phyloP scores from a whole-genome alignment of 2,113 vertebrate genomes.

The Sylvia atricapilla region DNA sequence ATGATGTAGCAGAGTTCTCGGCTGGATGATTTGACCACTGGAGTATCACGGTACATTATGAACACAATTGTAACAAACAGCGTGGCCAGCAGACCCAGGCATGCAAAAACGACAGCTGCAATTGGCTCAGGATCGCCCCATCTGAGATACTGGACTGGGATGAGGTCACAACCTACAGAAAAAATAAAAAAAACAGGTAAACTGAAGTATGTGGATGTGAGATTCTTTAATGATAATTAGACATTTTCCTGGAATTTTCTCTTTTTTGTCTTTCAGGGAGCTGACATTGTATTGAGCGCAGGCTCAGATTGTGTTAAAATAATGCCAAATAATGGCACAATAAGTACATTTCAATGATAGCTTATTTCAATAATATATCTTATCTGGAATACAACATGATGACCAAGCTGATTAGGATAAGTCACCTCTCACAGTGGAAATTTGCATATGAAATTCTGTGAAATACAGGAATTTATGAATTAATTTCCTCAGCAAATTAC shows the following conservation, averaged over 20 bases:
- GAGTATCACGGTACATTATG: conserved; percentile 93
- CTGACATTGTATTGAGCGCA: not conserved
- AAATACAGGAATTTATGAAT: not conserved
- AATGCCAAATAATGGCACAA: not conserved
- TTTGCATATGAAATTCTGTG: not conserved
- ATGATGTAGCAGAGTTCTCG: conserved; percentile 98
- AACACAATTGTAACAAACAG: conserved; percentile 93
- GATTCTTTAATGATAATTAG: not conserved
- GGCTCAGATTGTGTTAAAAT: not conserved
- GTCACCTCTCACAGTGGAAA: not conserved
- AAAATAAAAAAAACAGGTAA: not conserved
- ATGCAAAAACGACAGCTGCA: conserved; percentile 94
- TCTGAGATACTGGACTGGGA: conserved; percentile 92
- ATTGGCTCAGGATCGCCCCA: conserved; percentile 98
- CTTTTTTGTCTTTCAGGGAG: not conserved
- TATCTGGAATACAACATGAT: not conserved
- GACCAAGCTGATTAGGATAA: not conserved
- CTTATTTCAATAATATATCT: not conserved
- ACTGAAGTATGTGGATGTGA: not conserved
- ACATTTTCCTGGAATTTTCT: not conserved
- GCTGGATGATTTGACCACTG: conserved; percentile 97
- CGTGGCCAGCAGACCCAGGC: conserved; percentile 90
- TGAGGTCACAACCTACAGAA: conserved; percentile 86
- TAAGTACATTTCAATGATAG: not conserved
- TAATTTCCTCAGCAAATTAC: not conserved